These are phyloP conservation scores for Cephus nigrinus DNA, from an alignment of 2,888 invertebrate species.

Conservation along the genomic window DNA sequence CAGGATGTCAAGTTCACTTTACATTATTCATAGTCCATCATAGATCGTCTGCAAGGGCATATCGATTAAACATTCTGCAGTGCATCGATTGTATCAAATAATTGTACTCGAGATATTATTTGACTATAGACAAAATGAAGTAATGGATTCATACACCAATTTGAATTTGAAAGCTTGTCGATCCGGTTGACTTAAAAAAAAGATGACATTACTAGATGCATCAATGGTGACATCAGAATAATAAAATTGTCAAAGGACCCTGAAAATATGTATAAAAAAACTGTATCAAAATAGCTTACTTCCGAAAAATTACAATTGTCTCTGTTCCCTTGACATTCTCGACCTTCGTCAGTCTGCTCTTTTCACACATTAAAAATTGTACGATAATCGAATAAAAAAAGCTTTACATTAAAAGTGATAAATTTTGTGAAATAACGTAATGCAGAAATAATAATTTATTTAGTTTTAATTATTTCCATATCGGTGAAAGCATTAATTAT, in stretches of 20 bases:
- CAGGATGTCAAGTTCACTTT: neutral
- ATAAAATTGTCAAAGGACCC: neutral
- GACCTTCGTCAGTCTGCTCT: neutral
- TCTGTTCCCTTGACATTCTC: neutral
- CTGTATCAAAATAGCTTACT: neutral
- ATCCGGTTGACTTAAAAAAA: neutral
- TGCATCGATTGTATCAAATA: neutral
- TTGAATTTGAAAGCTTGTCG: no score
- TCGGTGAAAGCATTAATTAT: neutral
- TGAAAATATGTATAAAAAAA: neutral
- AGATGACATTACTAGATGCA: neutral
- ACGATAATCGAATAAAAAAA: neutral
- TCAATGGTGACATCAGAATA: neutral
- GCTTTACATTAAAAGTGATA: neutral
- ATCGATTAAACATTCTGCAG: neutral
- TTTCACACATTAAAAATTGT: neutral
- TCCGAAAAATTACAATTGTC: neutral
- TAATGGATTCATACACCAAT: no score
- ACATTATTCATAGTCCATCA: neutral
- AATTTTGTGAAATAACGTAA: neutral
- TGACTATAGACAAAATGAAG: neutral
- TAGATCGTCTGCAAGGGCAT: neutral
- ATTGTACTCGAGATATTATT: neutral
- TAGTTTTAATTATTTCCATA: no score
- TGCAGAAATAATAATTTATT: neutral